Conservation (phyloP, 1,140 invertebrate genomes). For the Bombus terrestris region DNA sequence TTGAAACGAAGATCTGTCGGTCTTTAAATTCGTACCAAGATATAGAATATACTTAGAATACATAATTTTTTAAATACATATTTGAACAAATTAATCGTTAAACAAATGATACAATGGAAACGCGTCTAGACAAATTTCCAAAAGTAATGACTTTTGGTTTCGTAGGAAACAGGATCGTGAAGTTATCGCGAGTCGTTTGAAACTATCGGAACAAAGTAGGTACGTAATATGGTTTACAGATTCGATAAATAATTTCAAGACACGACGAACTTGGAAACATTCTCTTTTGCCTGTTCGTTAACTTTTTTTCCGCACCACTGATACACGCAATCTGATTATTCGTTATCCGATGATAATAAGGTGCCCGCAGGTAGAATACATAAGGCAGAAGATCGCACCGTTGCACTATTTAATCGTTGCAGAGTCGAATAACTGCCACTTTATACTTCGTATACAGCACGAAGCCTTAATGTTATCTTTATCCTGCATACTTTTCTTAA, state of each 20-base stretch:
- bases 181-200: not conserved
- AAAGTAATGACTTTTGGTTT: not conserved
- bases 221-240: not conserved
- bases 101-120: accelerated
- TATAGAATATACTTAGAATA: not conserved
- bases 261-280: not conserved
- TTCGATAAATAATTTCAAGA: not conserved
- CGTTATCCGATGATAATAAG: not conserved
- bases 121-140: not conserved
- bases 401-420: not conserved
- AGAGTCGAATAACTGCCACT: not conserved
- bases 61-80: not conserved
- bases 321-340: not conserved
- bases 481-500: not conserved
- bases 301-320: too few relatives aligned
- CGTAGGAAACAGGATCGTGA: not conserved
- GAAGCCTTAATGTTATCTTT: not conserved
- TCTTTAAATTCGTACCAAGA: not conserved
- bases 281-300: not conserved
- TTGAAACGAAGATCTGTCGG: not conserved
- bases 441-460: not conserved
- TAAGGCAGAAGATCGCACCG: not conserved
- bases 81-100: not conserved
- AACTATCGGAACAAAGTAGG: not conserved
- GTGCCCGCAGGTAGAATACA: not conserved